These are phyloP conservation scores for Philereme vetulata DNA, from an alignment of 2,888 invertebrate genomes.

Conservation along the genomic window DNA sequence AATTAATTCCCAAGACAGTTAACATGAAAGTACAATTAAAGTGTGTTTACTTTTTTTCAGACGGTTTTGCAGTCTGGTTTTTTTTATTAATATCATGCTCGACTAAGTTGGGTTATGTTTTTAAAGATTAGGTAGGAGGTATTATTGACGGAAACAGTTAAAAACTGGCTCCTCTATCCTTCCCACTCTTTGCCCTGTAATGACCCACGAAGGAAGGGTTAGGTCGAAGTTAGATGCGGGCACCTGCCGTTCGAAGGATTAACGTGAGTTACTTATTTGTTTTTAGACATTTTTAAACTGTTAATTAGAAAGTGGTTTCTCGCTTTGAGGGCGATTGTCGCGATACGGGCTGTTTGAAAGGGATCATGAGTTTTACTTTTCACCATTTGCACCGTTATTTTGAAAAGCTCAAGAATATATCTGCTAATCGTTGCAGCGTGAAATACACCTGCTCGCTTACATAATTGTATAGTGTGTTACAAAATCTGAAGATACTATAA, in stretches of 20 bases:
- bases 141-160: neutral
- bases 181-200: slow-evolving; percentile 48
- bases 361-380: neutral
- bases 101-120: too few species aligned
- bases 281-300: slow-evolving; percentile 63
- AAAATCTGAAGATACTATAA: too few species aligned
- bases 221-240: slow-evolving; percentile 75
- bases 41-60: too few species aligned
- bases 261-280: slow-evolving; percentile 63
- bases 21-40: too few species aligned
- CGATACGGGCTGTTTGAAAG: slow-evolving; percentile 23
- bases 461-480: too few species aligned
- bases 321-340: slow-evolving; percentile 38
- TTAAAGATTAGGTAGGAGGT: too few species aligned
- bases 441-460: too few species aligned
- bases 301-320: slow-evolving; percentile 59
- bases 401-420: neutral
- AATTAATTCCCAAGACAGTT: too few species aligned
- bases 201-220: slow-evolving; percentile 65
- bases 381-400: neutral
- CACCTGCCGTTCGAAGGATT: slow-evolving; percentile 67
- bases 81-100: too few species aligned
- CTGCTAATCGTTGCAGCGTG: too few species aligned
- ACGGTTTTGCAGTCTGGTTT: too few species aligned
- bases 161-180: slow-evolving; percentile 3